phyloP scores from a whole-genome alignment of 2,888 invertebrate genomes.

The Aromia moschata region DNA sequence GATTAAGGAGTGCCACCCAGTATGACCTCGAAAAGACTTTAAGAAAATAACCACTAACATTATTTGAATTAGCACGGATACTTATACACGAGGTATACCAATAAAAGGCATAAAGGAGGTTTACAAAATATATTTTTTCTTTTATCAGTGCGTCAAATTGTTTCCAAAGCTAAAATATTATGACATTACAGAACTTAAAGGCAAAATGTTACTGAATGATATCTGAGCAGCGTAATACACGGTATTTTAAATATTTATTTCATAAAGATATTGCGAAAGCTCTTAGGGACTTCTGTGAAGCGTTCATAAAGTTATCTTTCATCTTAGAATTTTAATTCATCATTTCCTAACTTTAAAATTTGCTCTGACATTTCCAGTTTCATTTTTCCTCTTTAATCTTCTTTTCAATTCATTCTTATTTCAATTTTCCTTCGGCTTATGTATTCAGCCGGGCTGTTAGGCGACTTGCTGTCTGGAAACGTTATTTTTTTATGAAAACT shows the following conservation, averaged over 20 bases:
- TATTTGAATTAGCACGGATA: no score
- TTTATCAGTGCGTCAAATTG: no score
- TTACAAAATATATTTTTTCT: no score
- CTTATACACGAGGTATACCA: no score
- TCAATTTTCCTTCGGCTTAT: conserved; percentile 36
- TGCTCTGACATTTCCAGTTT: conserved; percentile 38
- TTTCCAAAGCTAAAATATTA: no score
- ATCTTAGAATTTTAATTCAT: conserved; percentile 37
- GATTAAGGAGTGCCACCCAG: no score
- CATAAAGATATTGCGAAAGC: conserved; percentile 9
- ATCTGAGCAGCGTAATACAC: background rate
- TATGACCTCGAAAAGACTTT: no score
- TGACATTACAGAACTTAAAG: background rate
- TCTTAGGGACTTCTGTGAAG: background rate
- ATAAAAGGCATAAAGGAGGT: no score
- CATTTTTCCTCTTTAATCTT: conserved; percentile 39
- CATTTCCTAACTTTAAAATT: conserved; percentile 32
- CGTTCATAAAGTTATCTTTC: conserved; percentile 30
- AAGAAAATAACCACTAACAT: no score
- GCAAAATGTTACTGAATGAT: background rate
- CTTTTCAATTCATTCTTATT: conserved; percentile 36
- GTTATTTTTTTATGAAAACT: conserved; percentile 1
- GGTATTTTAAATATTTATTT: conserved; percentile 23
- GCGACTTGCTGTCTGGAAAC: conserved; percentile 7
- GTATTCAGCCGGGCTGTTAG: conserved; percentile 23